Evolutionary conservation across 1,140 invertebrate species (phyloP), one percentile per base, ranked within the genome.

Genomic region (Pseudomyrmex cubaensis): DNA sequence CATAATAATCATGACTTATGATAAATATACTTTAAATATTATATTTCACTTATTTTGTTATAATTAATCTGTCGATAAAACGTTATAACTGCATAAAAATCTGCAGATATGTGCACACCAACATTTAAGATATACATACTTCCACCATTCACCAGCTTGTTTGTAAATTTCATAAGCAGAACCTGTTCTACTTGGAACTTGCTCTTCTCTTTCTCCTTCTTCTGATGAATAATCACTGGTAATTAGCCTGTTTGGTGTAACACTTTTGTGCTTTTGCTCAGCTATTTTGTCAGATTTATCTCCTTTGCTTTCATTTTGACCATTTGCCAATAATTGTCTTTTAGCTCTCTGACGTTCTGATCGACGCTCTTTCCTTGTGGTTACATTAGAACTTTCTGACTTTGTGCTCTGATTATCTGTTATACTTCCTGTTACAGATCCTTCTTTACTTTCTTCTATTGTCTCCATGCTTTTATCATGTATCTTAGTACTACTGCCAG

Each of bases 91-190:
- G 35, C 35, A 35, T 35, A 35, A 35, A 35, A 7, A 0, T 35
- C 35, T 35, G 17, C 0, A 2, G 12, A 70, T 46, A 25, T 7
- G 8, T 12, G 2, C 12, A 69, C n/a, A 35, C 17, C 17, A 20
- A 73, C 61, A 73, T 48, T 62, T 17, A 44, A 73, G 10, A 48
- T 70, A 56, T 66, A 92, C 94, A 88, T 87, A 95, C 94, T 94
- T 92, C 94, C 94, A 95, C 91, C 94, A 94, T 73, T 95, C 94
- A 7, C 93, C 93, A 57, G 92, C 92, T 85, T 92, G 85, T 70
- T 93, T 94, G 69, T 94, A 94, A 87, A 94, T 93, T 85, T 94
- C 91, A 75, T 93, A 93, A 35, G 92, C 93, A 20, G 92, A 92
- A 54, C 84, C 85, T 13, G 89, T 85, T 76, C 87, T 91, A 44